Conservation (phyloP, 1,140 invertebrate genomes). For the Brachionus koreanus region DNA sequence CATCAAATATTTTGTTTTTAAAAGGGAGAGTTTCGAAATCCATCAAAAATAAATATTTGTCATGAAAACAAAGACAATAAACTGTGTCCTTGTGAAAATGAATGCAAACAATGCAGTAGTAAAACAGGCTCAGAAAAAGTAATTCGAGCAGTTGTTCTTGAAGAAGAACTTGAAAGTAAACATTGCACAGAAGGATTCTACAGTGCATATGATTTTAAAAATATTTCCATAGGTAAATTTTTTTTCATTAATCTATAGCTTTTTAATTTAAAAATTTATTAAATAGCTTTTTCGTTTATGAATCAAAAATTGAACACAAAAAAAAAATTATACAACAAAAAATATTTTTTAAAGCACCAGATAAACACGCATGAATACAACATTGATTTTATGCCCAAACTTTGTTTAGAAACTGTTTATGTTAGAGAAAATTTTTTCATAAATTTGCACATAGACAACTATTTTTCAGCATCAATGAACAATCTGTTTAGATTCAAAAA, state of each 20-base stretch:
- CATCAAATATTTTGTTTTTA: neutral
- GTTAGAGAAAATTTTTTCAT: neutral
- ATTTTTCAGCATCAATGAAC: neutral
- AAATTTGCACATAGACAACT: neutral
- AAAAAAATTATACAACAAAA: neutral
- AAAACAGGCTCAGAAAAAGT: neutral
- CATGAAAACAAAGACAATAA: neutral
- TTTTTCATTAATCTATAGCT: neutral
- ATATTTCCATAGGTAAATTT: neutral
- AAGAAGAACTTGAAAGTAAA: neutral
- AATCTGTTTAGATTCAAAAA: neutral
- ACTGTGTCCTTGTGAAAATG: neutral
- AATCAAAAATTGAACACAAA: neutral
- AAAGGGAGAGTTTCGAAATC: constrained; percentile 15
- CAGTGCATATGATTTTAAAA: neutral
- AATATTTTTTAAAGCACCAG: neutral
- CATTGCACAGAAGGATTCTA: constrained; percentile 15
- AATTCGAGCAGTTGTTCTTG: neutral
- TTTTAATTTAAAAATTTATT: neutral
- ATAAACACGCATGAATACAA: neutral
- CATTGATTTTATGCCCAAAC: neutral
- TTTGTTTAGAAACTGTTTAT: neutral
- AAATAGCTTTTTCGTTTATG: neutral
- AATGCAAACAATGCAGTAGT: neutral
- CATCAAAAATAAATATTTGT: neutral